Conservation (phyloP, 2,888 invertebrate genomes). For the Gryllus longicercus region DNA sequence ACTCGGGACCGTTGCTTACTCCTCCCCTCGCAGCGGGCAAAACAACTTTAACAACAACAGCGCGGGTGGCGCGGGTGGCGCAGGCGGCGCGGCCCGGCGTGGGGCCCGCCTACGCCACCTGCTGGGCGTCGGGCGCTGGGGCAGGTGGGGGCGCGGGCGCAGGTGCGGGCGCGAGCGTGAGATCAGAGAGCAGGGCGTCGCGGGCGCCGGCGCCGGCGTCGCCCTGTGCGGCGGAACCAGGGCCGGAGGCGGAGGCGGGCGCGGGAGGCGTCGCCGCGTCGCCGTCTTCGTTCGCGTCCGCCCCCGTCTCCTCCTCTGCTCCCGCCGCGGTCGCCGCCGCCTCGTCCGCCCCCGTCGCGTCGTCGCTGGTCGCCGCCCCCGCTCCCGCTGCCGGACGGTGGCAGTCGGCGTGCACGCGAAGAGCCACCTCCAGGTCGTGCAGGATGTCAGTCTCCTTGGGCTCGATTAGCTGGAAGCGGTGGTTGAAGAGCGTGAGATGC, state of each 20-base stretch:
- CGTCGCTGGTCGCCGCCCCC: neutral
- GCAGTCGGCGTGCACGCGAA: constrained; percentile 47
- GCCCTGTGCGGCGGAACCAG: neutral
- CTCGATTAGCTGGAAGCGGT: constrained; percentile 88
- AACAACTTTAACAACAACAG: constrained; percentile 33
- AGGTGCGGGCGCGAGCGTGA: constrained; percentile 24
- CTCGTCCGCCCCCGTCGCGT: neutral
- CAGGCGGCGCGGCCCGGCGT: neutral
- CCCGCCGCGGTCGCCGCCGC: neutral
- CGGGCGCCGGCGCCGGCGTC: neutral
- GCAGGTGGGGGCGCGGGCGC: constrained; percentile 12
- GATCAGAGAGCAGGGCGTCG: constrained; percentile 26
- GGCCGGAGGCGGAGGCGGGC: neutral
- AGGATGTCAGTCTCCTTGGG: constrained; percentile 86
- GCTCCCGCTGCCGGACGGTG: neutral
- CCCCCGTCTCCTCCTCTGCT: too few species aligned
- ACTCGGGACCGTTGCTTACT: constrained; percentile 24
- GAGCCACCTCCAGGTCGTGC: constrained; percentile 83
- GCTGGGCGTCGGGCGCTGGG: constrained; percentile 23
- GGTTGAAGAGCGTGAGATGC: constrained; percentile 82
- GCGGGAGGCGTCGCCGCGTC: neutral
- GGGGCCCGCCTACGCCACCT: constrained; percentile 22
- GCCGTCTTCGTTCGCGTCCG: neutral
- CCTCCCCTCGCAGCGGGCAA: constrained; percentile 31
- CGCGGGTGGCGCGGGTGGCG: constrained; percentile 23